These are phyloP conservation scores for Sebastes cheni DNA, from an alignment of 2,797 vertebrate genomes.

Conservation along the genomic window DNA sequence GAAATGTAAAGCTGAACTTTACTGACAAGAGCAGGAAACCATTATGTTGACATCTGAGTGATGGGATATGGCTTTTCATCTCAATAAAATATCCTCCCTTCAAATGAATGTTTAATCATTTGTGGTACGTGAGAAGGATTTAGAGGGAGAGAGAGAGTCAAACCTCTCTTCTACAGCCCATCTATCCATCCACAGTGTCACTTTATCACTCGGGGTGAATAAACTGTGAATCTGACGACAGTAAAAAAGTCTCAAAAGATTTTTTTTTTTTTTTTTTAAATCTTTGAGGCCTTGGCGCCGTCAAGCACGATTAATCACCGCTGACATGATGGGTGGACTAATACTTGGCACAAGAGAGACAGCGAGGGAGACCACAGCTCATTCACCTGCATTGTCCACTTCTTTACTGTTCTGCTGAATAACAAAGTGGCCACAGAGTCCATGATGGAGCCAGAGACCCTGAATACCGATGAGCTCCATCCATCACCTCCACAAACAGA, in stretches of 20 bases:
- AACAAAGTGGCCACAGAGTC: constrained; percentile 32
- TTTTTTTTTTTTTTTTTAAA: background rate
- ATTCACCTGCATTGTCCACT: constrained; percentile 41
- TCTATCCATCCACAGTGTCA: constrained; percentile 29
- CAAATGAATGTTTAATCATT: constrained; percentile 37
- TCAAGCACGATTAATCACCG: constrained; percentile 49
- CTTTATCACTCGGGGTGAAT: constrained; percentile 39
- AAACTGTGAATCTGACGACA: constrained; percentile 46
- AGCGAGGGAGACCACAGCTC: constrained; percentile 10
- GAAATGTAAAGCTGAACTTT: background rate
- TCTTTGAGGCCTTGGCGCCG: constrained; percentile 26
- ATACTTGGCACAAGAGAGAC: constrained; percentile 27
- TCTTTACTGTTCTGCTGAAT: constrained; percentile 16
- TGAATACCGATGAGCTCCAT: constrained; percentile 68
- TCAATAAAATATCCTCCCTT: constrained; percentile 34
- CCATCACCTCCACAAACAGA: constrained; percentile 59
- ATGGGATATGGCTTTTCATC: constrained; percentile 17
- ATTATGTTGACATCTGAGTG: constrained; percentile 28
- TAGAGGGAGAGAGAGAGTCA: background rate
- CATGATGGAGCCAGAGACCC: constrained; percentile 26
- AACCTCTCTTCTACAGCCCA: background rate
- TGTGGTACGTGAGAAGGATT: constrained; percentile 15
- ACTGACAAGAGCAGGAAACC: background rate
- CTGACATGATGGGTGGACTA: constrained; percentile 43
- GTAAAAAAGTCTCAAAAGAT: constrained; percentile 49